Conservation (phyloP, 2,888 invertebrate genomes). For the Ferrisia virgata region DNA sequence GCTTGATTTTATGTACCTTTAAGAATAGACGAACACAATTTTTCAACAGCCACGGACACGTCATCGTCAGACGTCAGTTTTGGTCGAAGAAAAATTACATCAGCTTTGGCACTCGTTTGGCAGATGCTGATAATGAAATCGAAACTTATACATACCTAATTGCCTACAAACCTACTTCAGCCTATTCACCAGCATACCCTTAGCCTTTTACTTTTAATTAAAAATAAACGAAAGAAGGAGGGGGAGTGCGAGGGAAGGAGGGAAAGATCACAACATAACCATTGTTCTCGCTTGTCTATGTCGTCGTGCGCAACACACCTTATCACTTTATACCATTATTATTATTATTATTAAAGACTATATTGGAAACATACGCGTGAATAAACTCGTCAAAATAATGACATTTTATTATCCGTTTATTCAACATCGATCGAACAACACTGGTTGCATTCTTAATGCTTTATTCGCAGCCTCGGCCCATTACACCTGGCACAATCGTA, state of each 20-base stretch:
- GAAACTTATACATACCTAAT: conserved; percentile 13
- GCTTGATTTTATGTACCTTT: background rate
- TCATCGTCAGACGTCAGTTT: background rate
- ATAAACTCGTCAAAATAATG: conserved; percentile 29
- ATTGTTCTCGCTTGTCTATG: background rate
- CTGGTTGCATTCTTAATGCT: background rate
- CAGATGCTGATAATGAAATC: background rate
- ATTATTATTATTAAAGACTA: no score
- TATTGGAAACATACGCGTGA: background rate
- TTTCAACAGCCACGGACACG: background rate
- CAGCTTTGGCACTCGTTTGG: background rate
- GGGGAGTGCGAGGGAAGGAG: no score
- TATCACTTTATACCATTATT: no score
- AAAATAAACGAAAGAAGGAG: no score
- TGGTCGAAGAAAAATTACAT: background rate
- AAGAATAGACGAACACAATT: no score
- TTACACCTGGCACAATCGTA: background rate
- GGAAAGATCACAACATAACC: background rate
- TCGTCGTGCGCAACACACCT: background rate
- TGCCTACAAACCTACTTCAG: conserved; percentile 7
- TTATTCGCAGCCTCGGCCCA: background rate
- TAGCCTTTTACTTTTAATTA: background rate
- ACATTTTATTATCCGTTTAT: background rate
- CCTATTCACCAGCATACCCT: no score
- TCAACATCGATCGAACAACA: background rate